These are phyloP conservation scores for Zapus hudsonius DNA, from an alignment of 2,113 vertebrate genomes.

Conservation along the genomic window DNA sequence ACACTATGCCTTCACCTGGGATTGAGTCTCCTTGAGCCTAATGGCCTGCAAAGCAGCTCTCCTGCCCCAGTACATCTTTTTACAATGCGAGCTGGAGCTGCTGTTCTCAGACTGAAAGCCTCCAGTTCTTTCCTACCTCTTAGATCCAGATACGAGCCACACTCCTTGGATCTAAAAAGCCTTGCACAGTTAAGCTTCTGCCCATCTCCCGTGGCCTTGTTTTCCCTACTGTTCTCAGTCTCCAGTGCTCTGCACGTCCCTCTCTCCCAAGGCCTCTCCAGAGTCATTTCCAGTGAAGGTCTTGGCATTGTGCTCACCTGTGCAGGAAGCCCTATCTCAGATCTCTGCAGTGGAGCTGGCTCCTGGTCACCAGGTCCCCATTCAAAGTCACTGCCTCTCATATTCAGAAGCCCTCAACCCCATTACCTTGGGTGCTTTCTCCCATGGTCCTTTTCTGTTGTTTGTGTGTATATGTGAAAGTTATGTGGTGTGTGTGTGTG, in stretches of 20 bases:
- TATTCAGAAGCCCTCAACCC: not conserved
- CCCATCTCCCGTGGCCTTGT: not conserved
- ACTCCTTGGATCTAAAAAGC: not conserved
- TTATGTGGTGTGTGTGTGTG: no score
- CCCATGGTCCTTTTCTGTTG: not conserved
- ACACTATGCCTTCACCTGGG: not conserved
- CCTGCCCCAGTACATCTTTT: constrained; percentile 5
- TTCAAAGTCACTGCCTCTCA: not conserved
- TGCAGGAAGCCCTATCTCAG: not conserved
- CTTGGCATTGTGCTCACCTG: not conserved
- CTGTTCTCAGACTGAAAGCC: not conserved
- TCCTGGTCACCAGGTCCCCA: not conserved
- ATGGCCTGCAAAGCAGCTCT: not conserved
- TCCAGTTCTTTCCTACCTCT: not conserved
- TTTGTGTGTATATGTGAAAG: no score
- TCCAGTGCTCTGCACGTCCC: no score
- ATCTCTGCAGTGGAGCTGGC: not conserved
- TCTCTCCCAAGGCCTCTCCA: not conserved
- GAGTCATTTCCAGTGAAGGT: not conserved
- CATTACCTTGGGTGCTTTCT: not conserved
- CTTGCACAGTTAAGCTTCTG: fast-evolving
- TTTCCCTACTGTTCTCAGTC: not conserved
- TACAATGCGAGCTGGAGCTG: not conserved
- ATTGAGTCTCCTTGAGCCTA: not conserved
- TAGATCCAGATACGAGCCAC: not conserved